Base-by-base conservation (phyloP, 2,797 vertebrate genomes). In the Diglossa cyanea region DNA sequence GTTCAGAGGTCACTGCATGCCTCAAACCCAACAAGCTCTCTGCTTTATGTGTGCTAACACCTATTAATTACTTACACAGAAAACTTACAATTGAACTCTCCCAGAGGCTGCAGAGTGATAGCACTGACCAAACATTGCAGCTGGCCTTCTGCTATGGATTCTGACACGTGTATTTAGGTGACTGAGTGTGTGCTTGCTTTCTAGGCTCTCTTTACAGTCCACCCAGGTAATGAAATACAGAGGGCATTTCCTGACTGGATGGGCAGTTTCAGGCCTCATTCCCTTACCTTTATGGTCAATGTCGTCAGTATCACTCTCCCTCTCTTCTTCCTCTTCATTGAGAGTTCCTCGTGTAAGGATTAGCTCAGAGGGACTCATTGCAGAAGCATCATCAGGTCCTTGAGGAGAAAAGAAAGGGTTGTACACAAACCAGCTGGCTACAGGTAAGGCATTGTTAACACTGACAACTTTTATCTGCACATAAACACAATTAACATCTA, bases 271-370 rank as follows among this genome's bases (percentile, higher is more conserved):
- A 45, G 40, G 80, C 35, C 30, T 53, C 8, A 18, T 33, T 66
- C 8, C 53, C 98, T 98, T 91, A 99, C 99, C 98, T 28, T 91
- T 94, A 91, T 99, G 98, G 95, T 99, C 98, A 16, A 99, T 98
- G 91, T 99, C 98, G 8, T 99, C 99, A 0, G 98, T 99, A 95
- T 99, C 99, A 8, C 99, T 99, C 54, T 99, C 99, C 25, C 67
- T 95, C n/a, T 98, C 98, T 31, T 98, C 98, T 21, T 97, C 97
- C 17, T 97, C 98, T 4, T 98, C 98, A 25, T 98, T 98, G 23
- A 97, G 94, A 90, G 98, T 98, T 77, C 99, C 99, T 2, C 99
- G 98, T 8, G 96, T 99, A 90, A 99, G 98, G 97, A 99, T 99
- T 93, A 99, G 96, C 88, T 98, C 98, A n/a, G 99, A 99, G 90